Evolutionary conservation across 2,797 vertebrate species (phyloP).

Genomic region (Vespertilio murinus): DNA sequence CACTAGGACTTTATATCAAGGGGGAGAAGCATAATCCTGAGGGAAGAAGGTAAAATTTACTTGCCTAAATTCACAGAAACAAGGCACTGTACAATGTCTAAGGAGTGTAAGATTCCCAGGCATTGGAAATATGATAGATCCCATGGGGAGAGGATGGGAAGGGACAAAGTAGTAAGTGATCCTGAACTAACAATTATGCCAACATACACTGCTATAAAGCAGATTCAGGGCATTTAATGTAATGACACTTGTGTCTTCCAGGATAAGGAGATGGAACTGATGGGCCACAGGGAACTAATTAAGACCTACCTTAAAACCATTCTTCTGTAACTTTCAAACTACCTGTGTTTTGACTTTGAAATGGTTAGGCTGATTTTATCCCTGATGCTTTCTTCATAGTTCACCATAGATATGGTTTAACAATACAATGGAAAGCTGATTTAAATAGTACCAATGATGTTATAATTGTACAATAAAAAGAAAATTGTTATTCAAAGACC

Average conservation of each 20-base stretch:
- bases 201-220: neutral
- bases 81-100: neutral
- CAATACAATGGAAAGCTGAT: neutral
- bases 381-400: neutral
- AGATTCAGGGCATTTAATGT: neutral
- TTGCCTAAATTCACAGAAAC: neutral
- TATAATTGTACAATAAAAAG: neutral
- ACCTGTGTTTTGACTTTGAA: constrained; percentile 15
- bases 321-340: neutral
- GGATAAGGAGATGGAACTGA: neutral
- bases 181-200: neutral
- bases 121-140: neutral
- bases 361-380: neutral
- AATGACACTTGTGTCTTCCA: neutral
- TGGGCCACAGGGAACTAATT: neutral
- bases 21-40: neutral
- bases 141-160: no score
- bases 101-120: neutral
- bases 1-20: neutral
- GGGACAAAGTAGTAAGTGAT: neutral
- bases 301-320: neutral
- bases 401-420: neutral
- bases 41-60: neutral
- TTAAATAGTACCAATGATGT: neutral
- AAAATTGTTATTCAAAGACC: neutral